Evolutionary conservation across 2,797 vertebrate species (phyloP).

Genomic region (Lycodopsis pacificus): DNA sequence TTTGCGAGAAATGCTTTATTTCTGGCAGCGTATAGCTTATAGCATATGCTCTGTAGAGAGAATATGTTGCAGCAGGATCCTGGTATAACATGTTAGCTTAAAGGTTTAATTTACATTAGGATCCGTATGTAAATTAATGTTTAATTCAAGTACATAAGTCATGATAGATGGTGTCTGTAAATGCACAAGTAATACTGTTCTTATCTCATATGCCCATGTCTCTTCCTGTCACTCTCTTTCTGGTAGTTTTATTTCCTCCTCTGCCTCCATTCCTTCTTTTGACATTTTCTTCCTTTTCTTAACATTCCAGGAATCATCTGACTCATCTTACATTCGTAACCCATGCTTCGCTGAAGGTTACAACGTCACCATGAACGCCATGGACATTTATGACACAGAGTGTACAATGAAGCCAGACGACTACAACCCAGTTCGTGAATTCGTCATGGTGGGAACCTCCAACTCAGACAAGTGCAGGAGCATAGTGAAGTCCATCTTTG

Average conservation of each 20-base stretch:
- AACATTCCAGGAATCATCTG: slow-evolving; percentile 74
- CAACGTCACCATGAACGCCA: slow-evolving; percentile 66
- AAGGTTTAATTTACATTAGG: slow-evolving; percentile 9
- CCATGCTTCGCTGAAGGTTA: slow-evolving; percentile 90
- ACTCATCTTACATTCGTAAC: slow-evolving; percentile 75
- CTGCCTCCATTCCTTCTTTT: neutral
- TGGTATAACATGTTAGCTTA: slow-evolving; percentile 1
- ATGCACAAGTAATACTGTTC: neutral
- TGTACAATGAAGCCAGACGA: slow-evolving; percentile 84
- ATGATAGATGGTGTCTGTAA: neutral
- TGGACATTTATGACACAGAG: slow-evolving; percentile 85
- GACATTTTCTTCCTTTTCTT: neutral
- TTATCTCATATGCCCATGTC: neutral
- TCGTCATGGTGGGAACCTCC: slow-evolving; percentile 84
- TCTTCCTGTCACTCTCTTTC: neutral
- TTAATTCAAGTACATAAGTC: neutral
- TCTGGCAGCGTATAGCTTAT: slow-evolving; percentile 27
- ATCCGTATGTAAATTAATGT: neutral
- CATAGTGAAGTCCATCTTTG: slow-evolving; percentile 87
- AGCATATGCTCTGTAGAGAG: slow-evolving; percentile 18
- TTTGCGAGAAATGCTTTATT: slow-evolving; percentile 57
- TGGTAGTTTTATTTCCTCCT: neutral
- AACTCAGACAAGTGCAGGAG: slow-evolving; percentile 83
- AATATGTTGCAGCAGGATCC: neutral
- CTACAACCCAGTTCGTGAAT: slow-evolving; percentile 70